Conservation (phyloP, 1,140 invertebrate species). For the Brachionus rotundiformis region DNA sequence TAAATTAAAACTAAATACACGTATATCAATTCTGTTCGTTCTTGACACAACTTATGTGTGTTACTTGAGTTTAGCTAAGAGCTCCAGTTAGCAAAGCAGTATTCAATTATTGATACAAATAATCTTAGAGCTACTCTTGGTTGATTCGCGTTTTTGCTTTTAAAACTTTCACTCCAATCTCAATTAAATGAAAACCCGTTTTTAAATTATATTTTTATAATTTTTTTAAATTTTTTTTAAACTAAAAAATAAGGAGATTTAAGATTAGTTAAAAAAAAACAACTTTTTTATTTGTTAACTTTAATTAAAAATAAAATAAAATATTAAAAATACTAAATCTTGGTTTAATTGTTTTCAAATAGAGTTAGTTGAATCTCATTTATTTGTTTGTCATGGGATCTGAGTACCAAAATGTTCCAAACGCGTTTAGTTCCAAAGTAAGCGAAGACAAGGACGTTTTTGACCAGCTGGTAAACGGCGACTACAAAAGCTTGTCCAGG, state of each 20-base stretch:
- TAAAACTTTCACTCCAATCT: background rate
- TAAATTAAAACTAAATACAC: background rate
- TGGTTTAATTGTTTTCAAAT: background rate
- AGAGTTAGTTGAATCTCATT: conserved; percentile 46
- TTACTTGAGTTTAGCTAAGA: background rate
- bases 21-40: background rate
- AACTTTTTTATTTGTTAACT: background rate
- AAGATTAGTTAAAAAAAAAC: background rate
- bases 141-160: too few relatives aligned
- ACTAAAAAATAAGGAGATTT: background rate
- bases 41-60: conserved; percentile 3
- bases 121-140: background rate
- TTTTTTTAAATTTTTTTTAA: too few relatives aligned
- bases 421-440: background rate
- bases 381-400: conserved; percentile 16
- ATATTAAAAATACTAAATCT: background rate
- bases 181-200: too few relatives aligned
- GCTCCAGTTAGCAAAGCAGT: background rate
- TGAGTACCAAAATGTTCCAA: background rate
- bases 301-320: background rate
- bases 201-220: too few relatives aligned
- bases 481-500: conserved; percentile 22
- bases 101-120: background rate
- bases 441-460: background rate
- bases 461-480: conserved; percentile 24